A percentile compares a stretch with the other conserved stretches of the same genome.
phyloP scores from a whole-genome alignment of 2,888 invertebrate genomes.

The Pristionchus maxplancki region DNA sequence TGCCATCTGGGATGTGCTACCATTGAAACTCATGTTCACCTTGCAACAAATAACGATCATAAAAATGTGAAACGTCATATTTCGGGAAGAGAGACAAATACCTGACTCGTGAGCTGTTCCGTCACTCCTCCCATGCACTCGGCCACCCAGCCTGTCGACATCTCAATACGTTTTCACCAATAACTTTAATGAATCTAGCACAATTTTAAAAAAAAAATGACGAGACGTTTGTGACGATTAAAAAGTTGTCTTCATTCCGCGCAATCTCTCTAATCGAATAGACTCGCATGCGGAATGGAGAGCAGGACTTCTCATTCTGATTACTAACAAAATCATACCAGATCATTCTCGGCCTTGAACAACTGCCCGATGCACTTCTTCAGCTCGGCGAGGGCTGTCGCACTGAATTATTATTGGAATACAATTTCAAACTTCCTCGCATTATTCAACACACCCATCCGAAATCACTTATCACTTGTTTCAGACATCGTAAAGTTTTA shows the following conservation, averaged over 20 bases:
- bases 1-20: background rate
- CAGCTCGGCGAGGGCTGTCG: constrained; percentile 24
- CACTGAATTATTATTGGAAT: background rate
- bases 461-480: too few relatives aligned
- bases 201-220: too few relatives aligned
- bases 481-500: too few relatives aligned
- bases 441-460: background rate
- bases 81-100: background rate
- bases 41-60: background rate
- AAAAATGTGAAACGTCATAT: too few relatives aligned
- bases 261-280: too few relatives aligned
- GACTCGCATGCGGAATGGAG: too few relatives aligned
- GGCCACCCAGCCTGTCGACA: constrained; percentile 25
- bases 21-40: background rate
- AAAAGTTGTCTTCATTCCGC: too few relatives aligned
- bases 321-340: background rate
- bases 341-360: background rate
- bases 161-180: too few relatives aligned
- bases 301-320: too few relatives aligned
- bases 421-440: background rate
- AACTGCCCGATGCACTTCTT: constrained; percentile 40
- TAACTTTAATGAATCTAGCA: too few relatives aligned
- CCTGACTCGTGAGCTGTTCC: background rate
- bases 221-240: too few relatives aligned
- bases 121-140: constrained; percentile 22